Evolutionary conservation across 2,888 invertebrate species (phyloP), one percentile per base, ranked within the genome.

Genomic region (Exocentrus adspersus): DNA sequence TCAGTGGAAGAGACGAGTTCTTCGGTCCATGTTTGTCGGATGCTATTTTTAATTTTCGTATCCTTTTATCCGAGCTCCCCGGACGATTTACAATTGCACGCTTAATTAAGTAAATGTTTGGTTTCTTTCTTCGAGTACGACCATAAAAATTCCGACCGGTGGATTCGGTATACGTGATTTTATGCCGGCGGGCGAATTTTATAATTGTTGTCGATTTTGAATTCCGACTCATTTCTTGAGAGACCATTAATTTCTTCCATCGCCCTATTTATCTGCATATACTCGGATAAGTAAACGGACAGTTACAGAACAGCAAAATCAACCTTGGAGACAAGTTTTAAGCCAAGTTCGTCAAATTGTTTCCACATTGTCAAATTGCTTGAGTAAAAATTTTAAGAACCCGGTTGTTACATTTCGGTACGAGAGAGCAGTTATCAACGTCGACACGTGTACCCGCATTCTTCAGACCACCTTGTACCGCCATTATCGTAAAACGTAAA

Each of bases 11-110:
- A 60, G 65, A 70, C 67, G 66, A 60, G 70, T 71, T 73, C 71
- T 67, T 65, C 70, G 53, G 62, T 52, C 73, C 75, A 74, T 74
- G 73, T 74, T 73, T 71, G 75, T 74, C 68, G 45, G 62, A 69
- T n/a, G n/a, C 72, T 72, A 76, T 76, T 76, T 75, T 74, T 74
- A 75, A 75, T 76, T 76, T 75, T 70, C 72, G 68, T 71, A n/a
- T n/a, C n/a, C 69, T 70, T 72, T 73, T 71, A 68, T 65, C 71
- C 72, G 63, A 72, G 65, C 69, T 65, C 64, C 37, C 12, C 64
- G 67, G 59, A 67, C 70, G 70, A 72, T 74, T 72, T 70, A 72
- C 73, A 73, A 74, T 73, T 69, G 70, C 71, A 64, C 68, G 67
- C 70, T 75, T 76, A 76, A 76, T 76, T 75, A 74, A 70, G 72